A percentile compares a stretch with the other conserved stretches of the same genome.
Conservation (phyloP, 2,113 vertebrate species). For the Anarhynchus alexandrinus region DNA sequence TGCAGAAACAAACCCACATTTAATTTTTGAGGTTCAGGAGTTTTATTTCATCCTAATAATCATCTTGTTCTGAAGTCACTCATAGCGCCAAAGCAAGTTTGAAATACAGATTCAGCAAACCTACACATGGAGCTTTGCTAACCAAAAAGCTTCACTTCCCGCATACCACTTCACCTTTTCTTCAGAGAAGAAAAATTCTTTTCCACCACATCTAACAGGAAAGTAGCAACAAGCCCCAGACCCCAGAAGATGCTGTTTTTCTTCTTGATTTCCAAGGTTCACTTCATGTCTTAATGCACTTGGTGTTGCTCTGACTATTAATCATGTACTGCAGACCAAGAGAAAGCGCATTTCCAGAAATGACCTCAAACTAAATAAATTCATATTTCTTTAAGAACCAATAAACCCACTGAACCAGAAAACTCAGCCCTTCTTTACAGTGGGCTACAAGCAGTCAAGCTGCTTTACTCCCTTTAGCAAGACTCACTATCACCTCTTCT, state of each 20-base stretch:
- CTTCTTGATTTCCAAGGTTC: not conserved
- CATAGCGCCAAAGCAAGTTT: accelerated
- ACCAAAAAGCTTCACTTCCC: not conserved
- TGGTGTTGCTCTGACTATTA: not conserved
- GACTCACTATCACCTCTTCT: not conserved
- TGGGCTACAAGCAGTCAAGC: not conserved
- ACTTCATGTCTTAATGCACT: not conserved
- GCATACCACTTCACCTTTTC: not conserved
- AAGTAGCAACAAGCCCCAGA: not conserved
- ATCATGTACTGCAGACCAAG: not conserved
- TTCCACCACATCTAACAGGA: not conserved
- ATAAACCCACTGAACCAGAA: not conserved
- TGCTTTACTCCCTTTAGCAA: not conserved
- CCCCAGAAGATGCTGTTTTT: not conserved
- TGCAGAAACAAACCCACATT: not conserved
- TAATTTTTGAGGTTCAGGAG: not conserved
- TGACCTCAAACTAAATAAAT: slow-evolving; percentile 10
- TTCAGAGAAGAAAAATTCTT: not conserved
- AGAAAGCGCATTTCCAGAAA: not conserved
- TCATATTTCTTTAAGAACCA: slow-evolving; percentile 31
- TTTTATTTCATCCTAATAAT: not conserved
- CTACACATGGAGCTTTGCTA: not conserved
- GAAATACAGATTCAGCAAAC: not conserved
- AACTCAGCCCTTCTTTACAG: not conserved
- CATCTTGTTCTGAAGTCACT: not conserved